A percentile compares a stretch with the other conserved stretches of the same genome.
Conservation (phyloP, 2,797 vertebrate species). For the Falco naumanni region DNA sequence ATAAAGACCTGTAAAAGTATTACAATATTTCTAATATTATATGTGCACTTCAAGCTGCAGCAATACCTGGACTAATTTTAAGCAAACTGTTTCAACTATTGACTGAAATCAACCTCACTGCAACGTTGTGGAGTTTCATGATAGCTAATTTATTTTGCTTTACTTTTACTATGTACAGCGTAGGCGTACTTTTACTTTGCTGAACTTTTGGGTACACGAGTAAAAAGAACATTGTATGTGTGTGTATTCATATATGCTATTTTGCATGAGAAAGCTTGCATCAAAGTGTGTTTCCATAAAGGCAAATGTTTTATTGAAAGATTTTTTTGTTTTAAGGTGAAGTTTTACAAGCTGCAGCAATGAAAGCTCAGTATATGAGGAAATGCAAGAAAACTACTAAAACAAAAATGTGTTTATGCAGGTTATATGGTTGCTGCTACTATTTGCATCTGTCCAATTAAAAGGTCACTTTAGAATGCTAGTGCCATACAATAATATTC, state of each 20-base stretch:
- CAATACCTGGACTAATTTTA: background rate
- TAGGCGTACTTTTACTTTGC: background rate
- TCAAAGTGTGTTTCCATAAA: background rate
- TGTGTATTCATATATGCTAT: background rate
- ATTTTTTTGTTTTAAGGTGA: background rate
- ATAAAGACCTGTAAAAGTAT: background rate
- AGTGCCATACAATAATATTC: background rate
- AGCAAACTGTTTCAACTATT: background rate
- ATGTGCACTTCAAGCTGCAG: background rate
- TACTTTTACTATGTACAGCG: background rate
- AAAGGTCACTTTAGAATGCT: background rate
- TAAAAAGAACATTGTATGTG: background rate
- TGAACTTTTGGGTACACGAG: background rate
- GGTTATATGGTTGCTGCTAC: background rate
- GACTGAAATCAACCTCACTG: background rate
- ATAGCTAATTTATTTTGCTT: background rate
- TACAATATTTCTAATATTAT: background rate
- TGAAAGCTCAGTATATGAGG: background rate
- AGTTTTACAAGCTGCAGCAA: background rate
- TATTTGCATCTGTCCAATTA: background rate
- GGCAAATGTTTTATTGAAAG: background rate
- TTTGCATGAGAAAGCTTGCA: background rate
- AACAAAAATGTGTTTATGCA: background rate
- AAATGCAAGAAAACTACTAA: background rate
- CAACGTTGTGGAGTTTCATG: rapidly evolving